Percentiles rank a stretch among this genome's conserved stretches.
Evolutionary conservation across 2,113 vertebrate species (phyloP).

Genomic region (Nannospalax galili): DNA sequence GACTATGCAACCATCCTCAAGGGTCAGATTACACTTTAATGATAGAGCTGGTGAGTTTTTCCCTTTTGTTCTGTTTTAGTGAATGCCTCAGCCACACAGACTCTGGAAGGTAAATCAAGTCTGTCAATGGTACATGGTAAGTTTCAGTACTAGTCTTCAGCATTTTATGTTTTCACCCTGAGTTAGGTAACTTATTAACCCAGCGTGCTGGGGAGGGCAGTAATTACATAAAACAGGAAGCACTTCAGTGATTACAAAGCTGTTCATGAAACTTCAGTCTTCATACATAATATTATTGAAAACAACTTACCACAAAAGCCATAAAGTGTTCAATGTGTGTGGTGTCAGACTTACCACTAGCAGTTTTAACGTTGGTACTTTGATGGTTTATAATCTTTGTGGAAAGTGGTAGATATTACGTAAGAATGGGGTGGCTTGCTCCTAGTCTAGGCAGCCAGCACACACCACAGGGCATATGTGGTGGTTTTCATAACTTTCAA

Average conservation of each 20-base stretch:
- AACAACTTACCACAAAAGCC: neutral
- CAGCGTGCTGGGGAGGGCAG: neutral
- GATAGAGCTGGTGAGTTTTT: neutral
- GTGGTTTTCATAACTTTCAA: conserved; percentile 75
- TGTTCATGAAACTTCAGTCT: neutral
- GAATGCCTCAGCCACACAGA: conserved; percentile 28
- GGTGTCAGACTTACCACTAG: neutral
- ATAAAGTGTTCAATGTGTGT: neutral
- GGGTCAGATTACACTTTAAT: neutral
- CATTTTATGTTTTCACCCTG: neutral
- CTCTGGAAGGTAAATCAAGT: conserved; percentile 57
- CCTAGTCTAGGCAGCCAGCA: conserved; percentile 55
- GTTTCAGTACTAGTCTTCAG: conserved; percentile 20
- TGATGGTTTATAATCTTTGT: neutral
- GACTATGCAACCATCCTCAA: neutral
- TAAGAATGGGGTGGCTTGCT: conserved; percentile 44
- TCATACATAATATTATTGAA: neutral
- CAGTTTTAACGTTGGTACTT: neutral
- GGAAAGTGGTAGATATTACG: neutral
- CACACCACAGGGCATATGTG: conserved; percentile 59
- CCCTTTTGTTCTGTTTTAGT: conserved; percentile 64
- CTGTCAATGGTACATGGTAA: conserved; percentile 67
- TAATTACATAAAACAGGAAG: conserved; percentile 1
- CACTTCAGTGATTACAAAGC: neutral
- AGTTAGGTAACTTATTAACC: conserved; percentile 74